phyloP scores from a whole-genome alignment of 2,888 invertebrate genomes.

The Caenorhabditis virilis region DNA sequence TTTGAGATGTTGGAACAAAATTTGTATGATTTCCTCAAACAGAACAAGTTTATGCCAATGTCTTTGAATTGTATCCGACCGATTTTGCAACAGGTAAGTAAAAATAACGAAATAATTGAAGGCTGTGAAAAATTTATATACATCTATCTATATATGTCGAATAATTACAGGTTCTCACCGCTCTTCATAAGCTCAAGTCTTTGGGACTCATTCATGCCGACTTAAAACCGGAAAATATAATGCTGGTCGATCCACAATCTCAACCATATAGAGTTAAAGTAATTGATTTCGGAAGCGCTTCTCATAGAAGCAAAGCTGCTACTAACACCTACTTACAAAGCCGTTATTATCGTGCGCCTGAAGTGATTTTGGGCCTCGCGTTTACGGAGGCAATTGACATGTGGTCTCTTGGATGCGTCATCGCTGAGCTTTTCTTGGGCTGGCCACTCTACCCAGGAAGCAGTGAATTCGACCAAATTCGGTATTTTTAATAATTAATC shows the following conservation, averaged over 20 bases:
- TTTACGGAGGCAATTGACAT: conserved; percentile 99
- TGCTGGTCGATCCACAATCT: conserved; percentile 96
- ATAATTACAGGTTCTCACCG: conserved; percentile 78
- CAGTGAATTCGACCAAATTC: conserved; percentile 88
- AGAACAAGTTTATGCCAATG: conserved; percentile 98
- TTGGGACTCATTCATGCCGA: conserved; percentile 98
- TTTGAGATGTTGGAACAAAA: conserved; percentile 98
- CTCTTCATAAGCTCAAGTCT: conserved; percentile 83
- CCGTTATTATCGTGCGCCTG: conserved; percentile 95
- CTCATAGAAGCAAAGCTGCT: conserved; percentile 98
- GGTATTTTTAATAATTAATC: conserved; percentile 27
- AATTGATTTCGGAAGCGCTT: conserved; percentile 99
- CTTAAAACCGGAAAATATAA: conserved; percentile 99
- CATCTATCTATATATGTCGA: not conserved
- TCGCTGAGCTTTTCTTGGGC: conserved; percentile 96
- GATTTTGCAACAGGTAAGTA: conserved; percentile 84
- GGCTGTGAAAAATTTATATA: not conserved
- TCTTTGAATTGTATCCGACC: conserved; percentile 97
- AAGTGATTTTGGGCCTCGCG: conserved; percentile 93
- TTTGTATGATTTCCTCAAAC: conserved; percentile 98
- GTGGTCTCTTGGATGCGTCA: conserved; percentile 99
- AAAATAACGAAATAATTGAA: not conserved
- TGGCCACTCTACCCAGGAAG: conserved; percentile 99
- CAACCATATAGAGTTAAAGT: conserved; percentile 97
- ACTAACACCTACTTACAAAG: conserved; percentile 99